phyloP scores from a whole-genome alignment of 2,888 invertebrate genomes.

The Eueremaeus valkanovi region DNA sequence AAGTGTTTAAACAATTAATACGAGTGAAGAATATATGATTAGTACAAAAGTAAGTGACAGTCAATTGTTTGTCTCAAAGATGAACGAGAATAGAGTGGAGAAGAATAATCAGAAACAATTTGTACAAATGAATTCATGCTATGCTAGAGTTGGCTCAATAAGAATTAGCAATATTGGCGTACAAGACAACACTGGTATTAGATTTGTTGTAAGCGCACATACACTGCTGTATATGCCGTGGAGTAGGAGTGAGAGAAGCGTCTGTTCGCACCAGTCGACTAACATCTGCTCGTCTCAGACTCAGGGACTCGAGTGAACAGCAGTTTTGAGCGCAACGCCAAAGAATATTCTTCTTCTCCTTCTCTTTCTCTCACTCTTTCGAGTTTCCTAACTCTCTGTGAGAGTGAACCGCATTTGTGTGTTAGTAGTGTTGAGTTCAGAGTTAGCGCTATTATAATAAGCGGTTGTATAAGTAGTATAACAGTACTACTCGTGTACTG shows the following conservation, averaged over 20 bases:
- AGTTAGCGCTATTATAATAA: slow-evolving; percentile 8
- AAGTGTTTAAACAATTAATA: background rate
- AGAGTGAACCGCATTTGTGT: background rate
- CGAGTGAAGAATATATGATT: background rate
- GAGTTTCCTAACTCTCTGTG: background rate
- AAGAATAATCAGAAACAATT: background rate
- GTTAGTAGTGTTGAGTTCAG: background rate
- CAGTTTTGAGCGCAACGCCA: slow-evolving; percentile 25
- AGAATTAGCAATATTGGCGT: background rate
- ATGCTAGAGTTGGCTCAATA: slow-evolving; percentile 14
- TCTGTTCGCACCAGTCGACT: slow-evolving; percentile 8
- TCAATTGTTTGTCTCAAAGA: background rate
- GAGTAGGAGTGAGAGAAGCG: background rate
- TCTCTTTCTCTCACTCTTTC: background rate
- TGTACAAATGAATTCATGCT: background rate
- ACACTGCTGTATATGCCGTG: background rate
- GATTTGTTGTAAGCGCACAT: background rate
- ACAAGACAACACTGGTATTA: slow-evolving; percentile 2
- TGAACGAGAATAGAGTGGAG: background rate
- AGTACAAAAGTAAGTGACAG: background rate
- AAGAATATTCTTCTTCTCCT: background rate
- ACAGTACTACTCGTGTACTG: too few relatives aligned
- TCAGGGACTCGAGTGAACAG: slow-evolving; percentile 10
- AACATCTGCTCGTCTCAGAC: slow-evolving; percentile 9
- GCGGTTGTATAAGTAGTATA: slow-evolving; percentile 11